These are phyloP conservation scores for Chlorodrepanis virens DNA, from an alignment of 2,113 vertebrate genomes.

Conservation along the genomic window DNA sequence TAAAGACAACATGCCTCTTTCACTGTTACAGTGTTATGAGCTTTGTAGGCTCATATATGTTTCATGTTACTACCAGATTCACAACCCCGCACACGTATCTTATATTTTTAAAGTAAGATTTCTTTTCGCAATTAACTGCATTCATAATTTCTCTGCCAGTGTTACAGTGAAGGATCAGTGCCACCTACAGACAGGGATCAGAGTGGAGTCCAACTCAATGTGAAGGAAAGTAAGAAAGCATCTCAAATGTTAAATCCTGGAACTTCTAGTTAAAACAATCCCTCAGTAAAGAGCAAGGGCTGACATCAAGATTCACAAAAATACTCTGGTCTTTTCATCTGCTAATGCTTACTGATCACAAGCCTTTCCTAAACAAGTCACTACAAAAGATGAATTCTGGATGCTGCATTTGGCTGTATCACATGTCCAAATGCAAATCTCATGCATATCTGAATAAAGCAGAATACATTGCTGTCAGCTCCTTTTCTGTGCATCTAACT, in stretches of 20 bases:
- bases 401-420: not conserved
- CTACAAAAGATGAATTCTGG: slow-evolving; percentile 13
- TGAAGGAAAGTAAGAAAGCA: not conserved
- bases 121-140: not conserved
- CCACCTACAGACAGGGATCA: slow-evolving; percentile 65
- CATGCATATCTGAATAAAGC: slow-evolving; percentile 7
- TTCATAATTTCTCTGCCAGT: not conserved
- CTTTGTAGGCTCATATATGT: not conserved
- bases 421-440: slow-evolving; percentile 50
- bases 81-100: not conserved
- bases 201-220: not conserved
- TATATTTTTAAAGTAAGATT: not conserved
- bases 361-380: slow-evolving; percentile 2
- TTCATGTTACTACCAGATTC: not conserved
- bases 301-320: not conserved
- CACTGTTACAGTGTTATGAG: not conserved
- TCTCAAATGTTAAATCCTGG: slow-evolving; percentile 6
- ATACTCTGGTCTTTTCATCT: not conserved
- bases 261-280: slow-evolving; percentile 21
- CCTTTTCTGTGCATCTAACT: slow-evolving; percentile 16
- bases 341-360: not conserved
- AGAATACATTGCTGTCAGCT: not conserved
- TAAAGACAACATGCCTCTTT: not conserved
- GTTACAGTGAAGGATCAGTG: slow-evolving; percentile 59
- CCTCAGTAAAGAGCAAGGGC: not conserved